Conservation (phyloP, 1,140 invertebrate genomes). For the Microplitis mediator region DNA sequence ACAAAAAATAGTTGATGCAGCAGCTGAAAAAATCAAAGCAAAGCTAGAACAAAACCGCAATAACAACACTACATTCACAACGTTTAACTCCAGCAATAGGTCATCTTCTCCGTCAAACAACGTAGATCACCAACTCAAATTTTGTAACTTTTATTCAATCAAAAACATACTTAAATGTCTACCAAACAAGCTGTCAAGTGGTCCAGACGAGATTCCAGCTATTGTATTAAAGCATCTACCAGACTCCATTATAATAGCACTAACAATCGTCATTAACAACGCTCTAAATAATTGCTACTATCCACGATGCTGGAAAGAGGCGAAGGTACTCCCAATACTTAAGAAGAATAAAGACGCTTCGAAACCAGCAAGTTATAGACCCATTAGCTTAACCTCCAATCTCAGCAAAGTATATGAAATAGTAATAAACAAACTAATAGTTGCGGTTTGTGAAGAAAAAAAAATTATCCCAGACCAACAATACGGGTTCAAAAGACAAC, state of each 20-base stretch:
- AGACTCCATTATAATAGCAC: background rate
- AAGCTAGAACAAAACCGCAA: too few relatives aligned
- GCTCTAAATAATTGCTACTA: constrained; percentile 27
- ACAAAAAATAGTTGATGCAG: background rate
- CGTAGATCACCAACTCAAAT: background rate
- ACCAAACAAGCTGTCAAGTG: constrained; percentile 29
- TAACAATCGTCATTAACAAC: constrained; percentile 26
- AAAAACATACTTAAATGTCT: constrained; percentile 9
- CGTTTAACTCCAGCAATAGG: too few relatives aligned
- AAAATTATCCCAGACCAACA: constrained; percentile 6
- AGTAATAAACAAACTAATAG: constrained; percentile 22
- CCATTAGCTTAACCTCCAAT: constrained; percentile 33
- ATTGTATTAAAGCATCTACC: constrained; percentile 26
- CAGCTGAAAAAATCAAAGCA: too few relatives aligned
- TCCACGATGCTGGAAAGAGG: constrained; percentile 34
- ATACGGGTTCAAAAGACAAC: constrained; percentile 19
- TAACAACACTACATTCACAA: too few relatives aligned
- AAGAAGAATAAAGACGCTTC: constrained; percentile 33
- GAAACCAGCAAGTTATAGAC: constrained; percentile 29
- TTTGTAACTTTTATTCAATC: background rate
- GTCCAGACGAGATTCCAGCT: constrained; percentile 28
- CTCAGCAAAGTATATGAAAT: constrained; percentile 40
- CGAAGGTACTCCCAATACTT: constrained; percentile 30
- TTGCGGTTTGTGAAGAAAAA: background rate
- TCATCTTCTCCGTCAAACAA: too few relatives aligned